Base-by-base conservation (phyloP, 1,140 invertebrate genomes). In the Caenorhabditis inopinata region DNA sequence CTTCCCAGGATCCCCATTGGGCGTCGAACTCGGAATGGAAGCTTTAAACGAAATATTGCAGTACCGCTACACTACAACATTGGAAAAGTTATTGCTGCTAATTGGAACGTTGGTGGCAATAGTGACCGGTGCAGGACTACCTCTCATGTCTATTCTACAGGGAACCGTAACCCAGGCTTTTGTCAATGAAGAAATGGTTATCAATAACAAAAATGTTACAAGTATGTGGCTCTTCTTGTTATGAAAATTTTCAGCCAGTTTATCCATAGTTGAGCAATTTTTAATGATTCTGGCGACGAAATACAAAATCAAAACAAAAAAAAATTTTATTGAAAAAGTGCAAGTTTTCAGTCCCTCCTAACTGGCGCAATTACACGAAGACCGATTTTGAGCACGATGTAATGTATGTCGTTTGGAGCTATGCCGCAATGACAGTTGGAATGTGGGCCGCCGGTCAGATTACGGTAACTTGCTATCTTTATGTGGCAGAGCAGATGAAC, bases 401-500 rank as follows among this genome's bases (percentile, higher is more conserved):
- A 18, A 76, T 80, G 79, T 45, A 75, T 58, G 46, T 76, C 0
- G 79, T 80, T 16, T 80, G 47, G 27, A 27, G 47, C 42, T 81
- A 81, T 27, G 75, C 75, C 7, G 53, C 11, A 23, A 76, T 81
- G 53, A 25, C 80, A 3, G 53, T 81, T 21, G 80, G 74, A 58
- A 68, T 77, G 23, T 46, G 29, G 32, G 80, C 80, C 25, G 80
- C 79, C 21, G 47, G 76, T 7, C 58, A 68, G 58, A 68, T 68
- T 38, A 68, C 58, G 11, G 58, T 76, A 18, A 32, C 84, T 1
- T 85, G 85, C 49, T 90, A 89, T 88, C 83, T 86, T 75, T 82
- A 84, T 1, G 85, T 89, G 0, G 86, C 89, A 7, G 90, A 90
- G 76, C 82, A 89, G 48, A 92, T 95, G 90, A 92, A 93, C 32